These are phyloP conservation scores for Sminthurides bifidus DNA, from an alignment of 1,140 invertebrate species.

Conservation along the genomic window DNA sequence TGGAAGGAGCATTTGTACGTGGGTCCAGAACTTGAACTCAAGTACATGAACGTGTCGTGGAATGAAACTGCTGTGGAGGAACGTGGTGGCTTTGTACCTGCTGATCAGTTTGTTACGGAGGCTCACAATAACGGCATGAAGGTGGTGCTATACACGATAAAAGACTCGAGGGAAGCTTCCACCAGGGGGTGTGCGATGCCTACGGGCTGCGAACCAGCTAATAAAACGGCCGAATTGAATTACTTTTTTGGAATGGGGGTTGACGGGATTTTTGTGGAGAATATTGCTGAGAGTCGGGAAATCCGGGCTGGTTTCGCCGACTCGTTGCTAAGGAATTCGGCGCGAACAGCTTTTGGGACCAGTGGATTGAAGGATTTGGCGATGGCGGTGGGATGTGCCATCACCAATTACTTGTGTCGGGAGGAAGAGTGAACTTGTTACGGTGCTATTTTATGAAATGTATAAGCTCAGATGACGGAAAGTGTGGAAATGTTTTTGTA, in stretches of 20 bases:
- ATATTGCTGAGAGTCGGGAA: conserved; percentile 20
- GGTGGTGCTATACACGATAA: conserved; percentile 12
- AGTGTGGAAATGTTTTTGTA: too few species aligned
- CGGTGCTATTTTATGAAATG: too few species aligned
- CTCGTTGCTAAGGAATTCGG: too few species aligned
- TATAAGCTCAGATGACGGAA: too few species aligned
- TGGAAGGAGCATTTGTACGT: conserved; percentile 21
- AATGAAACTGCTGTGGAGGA: neutral
- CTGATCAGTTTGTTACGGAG: conserved; percentile 4
- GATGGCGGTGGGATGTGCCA: too few species aligned
- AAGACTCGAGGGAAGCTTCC: conserved; percentile 14
- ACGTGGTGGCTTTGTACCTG: conserved; percentile 10
- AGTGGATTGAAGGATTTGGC: too few species aligned
- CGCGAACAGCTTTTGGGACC: too few species aligned
- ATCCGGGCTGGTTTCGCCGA: too few species aligned
- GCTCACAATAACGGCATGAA: conserved; percentile 1
- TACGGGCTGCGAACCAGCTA: conserved; percentile 4
- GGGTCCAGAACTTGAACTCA: conserved; percentile 3
- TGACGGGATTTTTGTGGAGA: conserved; percentile 26
- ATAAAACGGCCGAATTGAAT: conserved; percentile 20
- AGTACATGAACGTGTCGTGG: neutral
- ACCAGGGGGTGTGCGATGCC: conserved; percentile 13
- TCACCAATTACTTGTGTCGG: too few species aligned
- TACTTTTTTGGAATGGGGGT: conserved; percentile 26
- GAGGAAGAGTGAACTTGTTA: too few species aligned